A percentile compares a stretch with the other conserved stretches of the same genome.
These are phyloP conservation scores for Kryptolebias ocellatus DNA, from an alignment of 2,797 vertebrate genomes.

Conservation along the genomic window DNA sequence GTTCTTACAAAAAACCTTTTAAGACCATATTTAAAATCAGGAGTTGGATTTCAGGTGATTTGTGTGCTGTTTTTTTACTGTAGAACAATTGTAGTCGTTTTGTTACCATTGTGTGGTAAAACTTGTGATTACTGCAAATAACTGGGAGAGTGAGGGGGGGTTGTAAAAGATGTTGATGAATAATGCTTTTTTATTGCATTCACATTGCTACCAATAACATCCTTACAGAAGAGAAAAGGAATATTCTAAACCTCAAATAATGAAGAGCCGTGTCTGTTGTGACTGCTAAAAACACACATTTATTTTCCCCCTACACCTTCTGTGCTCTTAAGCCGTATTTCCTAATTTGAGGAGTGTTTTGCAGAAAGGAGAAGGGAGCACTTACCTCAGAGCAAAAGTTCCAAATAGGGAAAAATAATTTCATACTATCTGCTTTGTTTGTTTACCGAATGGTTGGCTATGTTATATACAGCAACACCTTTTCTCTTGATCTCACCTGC, in stretches of 20 bases:
- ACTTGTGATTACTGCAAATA: conserved; percentile 3
- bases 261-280: conserved; percentile 33
- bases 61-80: neutral
- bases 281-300: conserved; percentile 26
- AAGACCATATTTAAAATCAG: no score
- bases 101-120: conserved; percentile 8
- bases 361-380: conserved; percentile 24
- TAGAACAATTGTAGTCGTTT: conserved; percentile 3
- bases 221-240: conserved; percentile 1
- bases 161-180: conserved; percentile 13
- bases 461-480: conserved; percentile 17
- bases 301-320: neutral
- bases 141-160: conserved; percentile 15
- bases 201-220: neutral
- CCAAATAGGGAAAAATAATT: conserved; percentile 24
- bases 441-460: conserved; percentile 14
- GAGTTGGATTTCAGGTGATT: neutral
- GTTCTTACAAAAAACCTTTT: no score
- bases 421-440: conserved; percentile 27
- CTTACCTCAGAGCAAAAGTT: conserved; percentile 22
- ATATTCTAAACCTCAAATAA: conserved; percentile 12
- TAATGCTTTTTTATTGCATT: conserved; percentile 25
- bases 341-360: conserved; percentile 40
- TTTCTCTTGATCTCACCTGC: conserved; percentile 35
- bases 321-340: conserved; percentile 39